Conservation (phyloP, 2,888 invertebrate genomes). For the Aleiodes alternator region DNA sequence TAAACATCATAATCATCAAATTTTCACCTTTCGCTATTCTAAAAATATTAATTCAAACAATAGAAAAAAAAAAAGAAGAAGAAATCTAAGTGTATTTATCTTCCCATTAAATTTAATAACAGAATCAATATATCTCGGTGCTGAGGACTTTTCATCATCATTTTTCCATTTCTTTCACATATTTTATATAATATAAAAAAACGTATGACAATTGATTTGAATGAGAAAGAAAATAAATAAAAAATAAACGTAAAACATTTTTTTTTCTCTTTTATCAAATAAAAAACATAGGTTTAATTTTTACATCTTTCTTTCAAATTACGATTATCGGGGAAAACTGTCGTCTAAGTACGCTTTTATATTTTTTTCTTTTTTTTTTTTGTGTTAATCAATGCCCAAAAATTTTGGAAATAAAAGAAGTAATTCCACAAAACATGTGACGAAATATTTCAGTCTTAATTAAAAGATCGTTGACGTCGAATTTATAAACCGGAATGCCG, state of each 20-base stretch:
- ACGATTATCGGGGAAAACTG: no score
- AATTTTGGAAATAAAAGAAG: conserved; percentile 35
- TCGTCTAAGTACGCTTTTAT: conserved; percentile 8
- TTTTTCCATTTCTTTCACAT: neutral
- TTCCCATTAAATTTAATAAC: conserved; percentile 28
- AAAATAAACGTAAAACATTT: conserved; percentile 11
- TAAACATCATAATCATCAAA: no score
- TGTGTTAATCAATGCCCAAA: conserved; percentile 27
- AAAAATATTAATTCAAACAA: neutral
- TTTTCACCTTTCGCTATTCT: no score
- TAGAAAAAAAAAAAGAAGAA: neutral
- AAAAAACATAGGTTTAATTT: neutral
- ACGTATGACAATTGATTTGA: conserved; percentile 26
- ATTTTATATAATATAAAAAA: conserved; percentile 6
- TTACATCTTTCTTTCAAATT: neutral
- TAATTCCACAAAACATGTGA: conserved; percentile 24
- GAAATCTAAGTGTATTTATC: conserved; percentile 9
- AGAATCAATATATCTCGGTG: conserved; percentile 24
- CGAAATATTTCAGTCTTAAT: conserved; percentile 48
- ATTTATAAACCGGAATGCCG: conserved; percentile 49
- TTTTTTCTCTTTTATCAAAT: neutral
- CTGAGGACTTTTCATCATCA: conserved; percentile 16
- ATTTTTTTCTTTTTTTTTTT: conserved; percentile 21
- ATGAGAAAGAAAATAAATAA: conserved; percentile 28
- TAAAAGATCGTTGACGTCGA: conserved; percentile 44